phyloP scores from a whole-genome alignment of 2,113 vertebrate genomes.

The Zapornia atra region DNA sequence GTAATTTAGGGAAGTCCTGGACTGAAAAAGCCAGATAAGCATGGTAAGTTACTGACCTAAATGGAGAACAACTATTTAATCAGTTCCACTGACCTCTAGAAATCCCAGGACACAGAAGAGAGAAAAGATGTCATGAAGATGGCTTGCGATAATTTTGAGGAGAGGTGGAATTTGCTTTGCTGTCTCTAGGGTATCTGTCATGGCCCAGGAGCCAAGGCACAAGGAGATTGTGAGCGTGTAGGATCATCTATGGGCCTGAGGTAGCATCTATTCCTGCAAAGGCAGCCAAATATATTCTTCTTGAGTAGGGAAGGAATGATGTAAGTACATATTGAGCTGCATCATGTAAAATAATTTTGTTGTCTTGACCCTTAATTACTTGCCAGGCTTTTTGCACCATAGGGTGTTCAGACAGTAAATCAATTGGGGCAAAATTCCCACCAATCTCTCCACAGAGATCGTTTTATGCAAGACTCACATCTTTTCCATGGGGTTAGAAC shows the following conservation, averaged over 20 bases:
- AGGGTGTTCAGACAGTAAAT: background rate
- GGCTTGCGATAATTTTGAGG: background rate
- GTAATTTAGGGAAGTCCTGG: background rate
- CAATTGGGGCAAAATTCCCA: background rate
- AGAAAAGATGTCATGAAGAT: background rate
- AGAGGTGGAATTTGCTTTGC: background rate
- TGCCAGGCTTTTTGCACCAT: background rate
- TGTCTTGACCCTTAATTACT: background rate
- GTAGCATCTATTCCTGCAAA: background rate
- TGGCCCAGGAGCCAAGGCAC: background rate
- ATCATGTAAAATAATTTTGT: background rate
- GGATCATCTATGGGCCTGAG: background rate
- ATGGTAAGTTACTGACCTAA: background rate
- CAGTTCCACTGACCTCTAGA: background rate
- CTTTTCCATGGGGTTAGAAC: background rate
- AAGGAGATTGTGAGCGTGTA: background rate
- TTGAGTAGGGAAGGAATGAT: background rate
- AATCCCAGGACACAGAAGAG: background rate
- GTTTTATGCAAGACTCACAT: background rate
- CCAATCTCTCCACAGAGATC: background rate
- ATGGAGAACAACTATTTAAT: background rate
- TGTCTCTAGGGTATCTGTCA: background rate
- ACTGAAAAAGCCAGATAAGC: background rate
- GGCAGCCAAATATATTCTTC: background rate
- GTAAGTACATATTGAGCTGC: background rate